Evolutionary conservation across 2,797 vertebrate genomes (phyloP).

Genomic region (Sebastes iracundus): DNA sequence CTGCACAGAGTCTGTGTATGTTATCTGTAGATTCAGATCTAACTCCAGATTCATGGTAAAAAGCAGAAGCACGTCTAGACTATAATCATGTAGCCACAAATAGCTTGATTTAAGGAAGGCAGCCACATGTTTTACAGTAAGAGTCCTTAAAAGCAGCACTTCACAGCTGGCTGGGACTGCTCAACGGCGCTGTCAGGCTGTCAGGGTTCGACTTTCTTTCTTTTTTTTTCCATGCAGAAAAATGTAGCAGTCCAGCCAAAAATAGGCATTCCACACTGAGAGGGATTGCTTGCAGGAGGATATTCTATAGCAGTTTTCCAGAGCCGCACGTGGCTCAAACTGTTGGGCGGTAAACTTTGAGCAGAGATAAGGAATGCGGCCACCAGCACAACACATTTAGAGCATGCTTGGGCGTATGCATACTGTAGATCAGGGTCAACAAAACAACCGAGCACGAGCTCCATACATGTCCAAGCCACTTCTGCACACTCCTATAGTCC

Average conservation of each 20-base stretch:
- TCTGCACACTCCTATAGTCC: slow-evolving; percentile 19
- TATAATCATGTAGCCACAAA: slow-evolving; percentile 74
- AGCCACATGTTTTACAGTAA: slow-evolving; percentile 72
- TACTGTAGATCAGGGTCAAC: slow-evolving; percentile 20
- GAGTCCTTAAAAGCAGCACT: slow-evolving; percentile 60
- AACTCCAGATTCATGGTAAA: slow-evolving; percentile 59
- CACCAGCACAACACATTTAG: slow-evolving; percentile 19
- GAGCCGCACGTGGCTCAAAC: slow-evolving; percentile 53
- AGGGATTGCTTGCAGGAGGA: slow-evolving; percentile 67
- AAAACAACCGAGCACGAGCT: slow-evolving; percentile 27
- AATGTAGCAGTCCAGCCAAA: slow-evolving; percentile 68
- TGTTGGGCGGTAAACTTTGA: slow-evolving; percentile 50
- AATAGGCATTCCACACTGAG: slow-evolving; percentile 67
- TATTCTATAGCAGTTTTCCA: slow-evolving; percentile 62
- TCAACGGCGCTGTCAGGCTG: slow-evolving; percentile 46
- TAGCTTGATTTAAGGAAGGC: slow-evolving; percentile 72
- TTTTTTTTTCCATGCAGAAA: slow-evolving; percentile 50
- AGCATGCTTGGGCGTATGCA: slow-evolving; percentile 9
- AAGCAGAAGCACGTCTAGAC: slow-evolving; percentile 72
- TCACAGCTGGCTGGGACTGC: slow-evolving; percentile 66
- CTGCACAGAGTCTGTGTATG: slow-evolving; percentile 16
- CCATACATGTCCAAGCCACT: slow-evolving; percentile 34
- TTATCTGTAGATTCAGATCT: slow-evolving; percentile 57
- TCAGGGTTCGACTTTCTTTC: slow-evolving; percentile 20
- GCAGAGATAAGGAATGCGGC: slow-evolving; percentile 54